Evolutionary conservation across 2,888 invertebrate genomes (phyloP).

Genomic region (Chymomyza procnemis): DNA sequence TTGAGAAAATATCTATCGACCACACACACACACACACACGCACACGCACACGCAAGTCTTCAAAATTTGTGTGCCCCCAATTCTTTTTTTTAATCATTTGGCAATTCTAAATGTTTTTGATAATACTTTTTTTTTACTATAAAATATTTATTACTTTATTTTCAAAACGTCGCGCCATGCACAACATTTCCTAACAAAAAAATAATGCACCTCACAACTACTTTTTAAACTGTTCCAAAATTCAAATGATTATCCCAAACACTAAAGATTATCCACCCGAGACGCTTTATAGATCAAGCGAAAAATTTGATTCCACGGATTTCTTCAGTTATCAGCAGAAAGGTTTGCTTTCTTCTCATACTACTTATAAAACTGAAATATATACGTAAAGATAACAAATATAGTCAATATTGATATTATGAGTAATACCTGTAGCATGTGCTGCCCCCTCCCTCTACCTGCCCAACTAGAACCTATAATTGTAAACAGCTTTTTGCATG

Average conservation of each 20-base stretch:
- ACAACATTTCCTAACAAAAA: neutral
- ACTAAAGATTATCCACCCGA: constrained; percentile 79
- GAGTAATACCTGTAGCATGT: too few relatives aligned
- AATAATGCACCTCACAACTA: constrained; percentile 1
- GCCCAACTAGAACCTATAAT: neutral
- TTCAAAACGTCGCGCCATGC: constrained; percentile 1
- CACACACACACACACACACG: constrained; percentile 40
- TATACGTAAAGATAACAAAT: neutral
- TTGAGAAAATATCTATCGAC: constrained; percentile 46
- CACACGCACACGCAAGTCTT: constrained; percentile 8
- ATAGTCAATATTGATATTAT: neutral
- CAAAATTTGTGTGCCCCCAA: constrained; percentile 1
- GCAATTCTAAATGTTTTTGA: constrained; percentile 9
- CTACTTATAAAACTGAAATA: neutral
- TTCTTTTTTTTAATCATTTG: neutral
- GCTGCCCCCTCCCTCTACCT: too few relatives aligned
- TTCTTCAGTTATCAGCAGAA: constrained; percentile 79
- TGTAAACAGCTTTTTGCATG: neutral
- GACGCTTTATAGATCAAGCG: constrained; percentile 83
- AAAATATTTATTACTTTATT: constrained; percentile 4
- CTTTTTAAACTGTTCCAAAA: neutral
- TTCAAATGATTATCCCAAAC: constrained; percentile 7
- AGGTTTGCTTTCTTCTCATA: constrained; percentile 75
- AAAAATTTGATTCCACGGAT: constrained; percentile 83
- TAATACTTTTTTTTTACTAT: too few relatives aligned